Conservation (phyloP, 2,797 vertebrate species). For the Muscicapa striata region DNA sequence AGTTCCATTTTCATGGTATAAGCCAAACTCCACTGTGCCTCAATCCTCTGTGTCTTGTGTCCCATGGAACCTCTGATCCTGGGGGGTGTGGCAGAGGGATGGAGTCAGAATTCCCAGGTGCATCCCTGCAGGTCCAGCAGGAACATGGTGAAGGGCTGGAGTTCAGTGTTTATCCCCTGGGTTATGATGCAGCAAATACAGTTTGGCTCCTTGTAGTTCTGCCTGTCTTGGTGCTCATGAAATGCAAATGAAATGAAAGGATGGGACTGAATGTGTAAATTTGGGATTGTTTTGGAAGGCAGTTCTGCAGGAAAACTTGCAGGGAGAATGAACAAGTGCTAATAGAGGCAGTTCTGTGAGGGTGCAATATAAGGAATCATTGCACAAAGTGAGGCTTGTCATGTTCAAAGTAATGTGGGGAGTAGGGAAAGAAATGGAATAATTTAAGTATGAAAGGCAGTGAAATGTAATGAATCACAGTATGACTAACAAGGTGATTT, state of each 20-base stretch:
- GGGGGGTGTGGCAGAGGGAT: background rate
- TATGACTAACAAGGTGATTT: constrained; percentile 46
- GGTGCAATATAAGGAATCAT: background rate
- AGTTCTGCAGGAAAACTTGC: constrained; percentile 13
- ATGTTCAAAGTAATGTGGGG: background rate
- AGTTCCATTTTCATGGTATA: background rate
- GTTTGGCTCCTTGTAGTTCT: background rate
- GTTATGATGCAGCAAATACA: background rate
- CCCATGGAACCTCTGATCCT: background rate
- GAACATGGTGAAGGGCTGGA: fast-evolving
- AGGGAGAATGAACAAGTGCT: background rate
- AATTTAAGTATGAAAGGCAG: constrained; percentile 49
- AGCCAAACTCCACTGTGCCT: background rate
- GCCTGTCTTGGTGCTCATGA: background rate
- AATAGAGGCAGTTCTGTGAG: background rate
- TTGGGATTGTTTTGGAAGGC: background rate
- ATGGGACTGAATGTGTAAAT: background rate
- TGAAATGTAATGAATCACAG: constrained; percentile 56
- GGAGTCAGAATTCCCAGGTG: background rate
- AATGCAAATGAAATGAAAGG: background rate
- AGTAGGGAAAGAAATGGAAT: constrained; percentile 15
- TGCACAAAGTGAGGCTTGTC: constrained; percentile 5
- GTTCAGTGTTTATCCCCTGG: background rate
- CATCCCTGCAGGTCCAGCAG: background rate
- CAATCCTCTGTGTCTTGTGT: fast-evolving